Evolutionary conservation across 2,113 vertebrate species (phyloP).

Genomic region (Emydocephalus ijimae): DNA sequence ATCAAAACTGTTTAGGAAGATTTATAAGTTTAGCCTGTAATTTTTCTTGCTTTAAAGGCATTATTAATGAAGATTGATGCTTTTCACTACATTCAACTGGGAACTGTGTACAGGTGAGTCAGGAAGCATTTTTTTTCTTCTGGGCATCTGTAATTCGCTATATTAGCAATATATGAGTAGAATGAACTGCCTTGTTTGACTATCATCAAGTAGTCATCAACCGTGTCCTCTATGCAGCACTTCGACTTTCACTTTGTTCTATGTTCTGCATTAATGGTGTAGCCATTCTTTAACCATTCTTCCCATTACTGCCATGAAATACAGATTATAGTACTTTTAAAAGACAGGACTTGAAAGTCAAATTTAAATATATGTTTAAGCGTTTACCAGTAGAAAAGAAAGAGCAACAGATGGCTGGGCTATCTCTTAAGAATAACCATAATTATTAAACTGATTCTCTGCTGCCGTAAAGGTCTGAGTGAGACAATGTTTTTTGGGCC

Average conservation of each 20-base stretch:
- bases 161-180: not conserved
- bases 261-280: not conserved
- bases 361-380: not conserved
- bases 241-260: not conserved
- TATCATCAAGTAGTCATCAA: not conserved
- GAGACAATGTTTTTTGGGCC: not conserved
- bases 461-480: not conserved
- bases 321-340: not conserved
- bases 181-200: not conserved
- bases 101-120: conserved; percentile 79
- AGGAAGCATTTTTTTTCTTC: not conserved
- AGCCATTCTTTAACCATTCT: not conserved
- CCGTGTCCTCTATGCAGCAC: not conserved
- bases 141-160: not conserved
- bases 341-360: not conserved
- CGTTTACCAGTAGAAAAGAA: not conserved
- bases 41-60: conserved; percentile 68
- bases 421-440: not conserved
- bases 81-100: conserved; percentile 95
- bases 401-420: not conserved
- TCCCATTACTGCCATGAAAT: not conserved
- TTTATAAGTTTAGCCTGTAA: not conserved
- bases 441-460: not conserved
- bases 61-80: conserved; percentile 98
- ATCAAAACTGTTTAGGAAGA: not conserved